Evolutionary conservation across 2,113 vertebrate genomes (phyloP).

Genomic region (Theropithecus gelada): DNA sequence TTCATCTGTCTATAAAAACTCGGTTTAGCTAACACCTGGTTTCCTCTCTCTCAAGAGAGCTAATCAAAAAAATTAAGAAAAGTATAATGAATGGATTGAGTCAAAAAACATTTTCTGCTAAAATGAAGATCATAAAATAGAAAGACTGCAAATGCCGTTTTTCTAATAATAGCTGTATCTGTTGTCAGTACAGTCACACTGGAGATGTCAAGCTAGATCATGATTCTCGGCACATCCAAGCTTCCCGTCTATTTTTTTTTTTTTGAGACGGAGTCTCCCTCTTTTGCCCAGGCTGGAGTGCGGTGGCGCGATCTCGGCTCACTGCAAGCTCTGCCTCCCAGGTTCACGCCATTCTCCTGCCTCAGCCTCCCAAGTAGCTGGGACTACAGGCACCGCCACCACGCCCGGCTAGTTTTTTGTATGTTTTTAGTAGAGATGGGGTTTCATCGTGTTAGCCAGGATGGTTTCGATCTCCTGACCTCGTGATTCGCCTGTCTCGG

Average conservation of each 20-base stretch:
- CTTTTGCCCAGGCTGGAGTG: too few relatives aligned
- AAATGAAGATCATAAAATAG: neutral
- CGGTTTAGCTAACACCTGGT: neutral
- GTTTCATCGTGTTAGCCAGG: too few relatives aligned
- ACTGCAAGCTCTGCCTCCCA: too few relatives aligned
- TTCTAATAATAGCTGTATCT: neutral
- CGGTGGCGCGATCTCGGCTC: too few relatives aligned
- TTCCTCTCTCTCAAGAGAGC: neutral
- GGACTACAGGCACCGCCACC: too few relatives aligned
- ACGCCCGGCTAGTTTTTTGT: too few relatives aligned
- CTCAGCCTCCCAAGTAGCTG: too few relatives aligned
- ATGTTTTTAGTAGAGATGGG: too few relatives aligned
- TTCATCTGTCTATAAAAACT: neutral
- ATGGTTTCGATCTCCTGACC: too few relatives aligned
- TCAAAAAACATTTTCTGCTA: neutral
- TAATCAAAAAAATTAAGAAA: conserved; percentile 36
- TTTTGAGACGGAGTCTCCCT: too few relatives aligned
- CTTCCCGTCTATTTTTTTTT: neutral
- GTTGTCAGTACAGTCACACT: neutral
- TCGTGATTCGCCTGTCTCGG: fast-evolving
- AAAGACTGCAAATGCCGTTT: neutral
- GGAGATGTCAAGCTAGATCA: neutral
- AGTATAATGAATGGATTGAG: neutral
- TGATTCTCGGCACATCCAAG: neutral
- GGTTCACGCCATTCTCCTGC: too few relatives aligned